Base-by-base conservation (phyloP, 2,888 invertebrate species). In the Acrobeloides nanus region DNA sequence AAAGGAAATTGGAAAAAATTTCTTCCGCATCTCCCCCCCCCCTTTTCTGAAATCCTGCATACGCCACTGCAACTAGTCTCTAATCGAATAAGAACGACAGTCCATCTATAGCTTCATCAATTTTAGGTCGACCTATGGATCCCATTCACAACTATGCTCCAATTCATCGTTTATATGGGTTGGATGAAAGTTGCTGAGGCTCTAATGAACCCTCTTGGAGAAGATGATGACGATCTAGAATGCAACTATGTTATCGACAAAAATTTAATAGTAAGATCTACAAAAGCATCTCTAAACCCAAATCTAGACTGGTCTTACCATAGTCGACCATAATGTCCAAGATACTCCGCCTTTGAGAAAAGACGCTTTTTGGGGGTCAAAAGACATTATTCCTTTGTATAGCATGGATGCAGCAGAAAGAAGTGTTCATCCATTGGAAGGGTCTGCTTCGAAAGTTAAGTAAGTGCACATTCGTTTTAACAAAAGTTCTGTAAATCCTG, bases 151-250 rank as follows among this genome's bases (percentile, higher is more conserved):
- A 66, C 66, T 18, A 62, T 64, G 56, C 56, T 64, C 4, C 63
- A 66, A 43, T 66, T 66, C 46, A 50, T 66, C 7, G 62, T 66
- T 12, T 43, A 48, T 31, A 42, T 42, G 10, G 60, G 50, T 4
- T 49, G 57, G 50, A 51, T 55, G 51, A 57, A 68, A 48, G 64
- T 69, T 5, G 69, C 68, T 10, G 68, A 69, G 40, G 68, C 69
- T 1, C 52, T 69, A 37, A 48, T 69, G 29, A 69, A 69, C 48
- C 68, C 69, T 4, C 39, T 69, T 15, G 68, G 68, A n/a, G 67
- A 67, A 39, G 68, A 69, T 41, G 68, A 69, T 38, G 69, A 69
- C 43, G 68, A 68, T 39, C 57, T 68, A 27, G 68, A 68, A 45
- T 62, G 64, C 51, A 68, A 68, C 31, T 68, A 64, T 35, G 59